These are phyloP conservation scores for Micronycteris hirsuta DNA, from an alignment of 2,113 vertebrate genomes.

Conservation along the genomic window DNA sequence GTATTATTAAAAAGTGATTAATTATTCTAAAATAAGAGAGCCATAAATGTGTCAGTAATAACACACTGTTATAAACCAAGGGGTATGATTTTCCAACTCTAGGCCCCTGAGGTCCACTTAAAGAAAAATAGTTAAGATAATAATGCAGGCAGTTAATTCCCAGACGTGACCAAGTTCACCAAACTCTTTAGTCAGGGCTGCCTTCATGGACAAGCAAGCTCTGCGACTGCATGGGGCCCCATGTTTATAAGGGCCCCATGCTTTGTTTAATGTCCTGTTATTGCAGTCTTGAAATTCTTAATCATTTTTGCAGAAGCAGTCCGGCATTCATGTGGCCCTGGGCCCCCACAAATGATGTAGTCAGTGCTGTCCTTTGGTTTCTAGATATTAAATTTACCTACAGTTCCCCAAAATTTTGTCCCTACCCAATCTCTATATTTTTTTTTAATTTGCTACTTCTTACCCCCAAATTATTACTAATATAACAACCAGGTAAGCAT, in stretches of 20 bases:
- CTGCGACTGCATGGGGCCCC: rapidly evolving
- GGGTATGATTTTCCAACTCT: background rate
- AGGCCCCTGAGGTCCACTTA: background rate
- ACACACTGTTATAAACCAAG: background rate
- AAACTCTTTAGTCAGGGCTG: rapidly evolving
- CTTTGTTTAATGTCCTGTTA: background rate
- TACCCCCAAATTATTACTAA: background rate
- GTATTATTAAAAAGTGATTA: background rate
- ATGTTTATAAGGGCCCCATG: background rate
- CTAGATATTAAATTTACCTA: background rate
- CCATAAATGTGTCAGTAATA: background rate
- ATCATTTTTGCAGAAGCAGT: background rate
- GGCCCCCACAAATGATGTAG: background rate
- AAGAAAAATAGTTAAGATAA: background rate
- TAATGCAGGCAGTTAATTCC: rapidly evolving
- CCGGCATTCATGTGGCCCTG: background rate
- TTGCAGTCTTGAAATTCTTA: background rate
- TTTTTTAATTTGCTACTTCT: background rate
- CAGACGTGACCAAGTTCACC: background rate
- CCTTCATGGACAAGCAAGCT: rapidly evolving
- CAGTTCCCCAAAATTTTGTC: background rate
- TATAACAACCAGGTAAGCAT: background rate
- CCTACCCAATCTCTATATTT: background rate
- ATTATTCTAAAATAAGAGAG: background rate
- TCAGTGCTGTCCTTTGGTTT: background rate